Conservation (phyloP, 2,113 vertebrate species). For the Saguinus midas region DNA sequence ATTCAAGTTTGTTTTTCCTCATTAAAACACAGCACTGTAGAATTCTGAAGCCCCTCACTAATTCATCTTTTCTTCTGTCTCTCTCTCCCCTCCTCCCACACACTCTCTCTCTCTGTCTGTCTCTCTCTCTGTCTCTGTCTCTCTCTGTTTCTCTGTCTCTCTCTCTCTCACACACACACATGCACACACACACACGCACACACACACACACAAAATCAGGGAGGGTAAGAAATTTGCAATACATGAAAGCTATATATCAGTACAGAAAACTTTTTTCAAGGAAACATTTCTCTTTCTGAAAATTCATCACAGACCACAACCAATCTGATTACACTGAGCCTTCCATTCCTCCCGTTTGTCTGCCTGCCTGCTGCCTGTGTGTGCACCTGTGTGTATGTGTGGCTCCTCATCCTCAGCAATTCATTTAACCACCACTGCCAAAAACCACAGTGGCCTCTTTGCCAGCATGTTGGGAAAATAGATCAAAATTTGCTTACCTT, state of each 20-base stretch:
- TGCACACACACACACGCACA: neutral
- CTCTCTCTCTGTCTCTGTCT: neutral
- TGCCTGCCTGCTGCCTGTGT: neutral
- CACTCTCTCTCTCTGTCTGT: neutral
- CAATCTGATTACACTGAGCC: neutral
- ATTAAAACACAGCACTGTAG: constrained; percentile 18
- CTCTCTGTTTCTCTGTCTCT: no score
- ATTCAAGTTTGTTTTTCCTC: constrained; percentile 32
- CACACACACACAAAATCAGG: neutral
- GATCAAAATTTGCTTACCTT: neutral
- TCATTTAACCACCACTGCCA: neutral
- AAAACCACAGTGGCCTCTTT: neutral
- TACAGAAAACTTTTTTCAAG: constrained; percentile 4
- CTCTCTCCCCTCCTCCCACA: accelerated
- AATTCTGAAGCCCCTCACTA: constrained; percentile 28
- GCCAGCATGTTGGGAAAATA: neutral
- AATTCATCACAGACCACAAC: neutral
- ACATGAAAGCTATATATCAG: constrained; percentile 5
- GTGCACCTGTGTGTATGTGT: neutral
- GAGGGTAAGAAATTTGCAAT: constrained; percentile 5
- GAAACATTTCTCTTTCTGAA: neutral
- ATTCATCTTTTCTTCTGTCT: neutral
- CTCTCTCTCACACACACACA: neutral
- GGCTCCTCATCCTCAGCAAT: neutral
- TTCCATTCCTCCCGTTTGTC: neutral